Base-by-base conservation (phyloP, 2,797 vertebrate genomes). In the Tangara arthus region DNA sequence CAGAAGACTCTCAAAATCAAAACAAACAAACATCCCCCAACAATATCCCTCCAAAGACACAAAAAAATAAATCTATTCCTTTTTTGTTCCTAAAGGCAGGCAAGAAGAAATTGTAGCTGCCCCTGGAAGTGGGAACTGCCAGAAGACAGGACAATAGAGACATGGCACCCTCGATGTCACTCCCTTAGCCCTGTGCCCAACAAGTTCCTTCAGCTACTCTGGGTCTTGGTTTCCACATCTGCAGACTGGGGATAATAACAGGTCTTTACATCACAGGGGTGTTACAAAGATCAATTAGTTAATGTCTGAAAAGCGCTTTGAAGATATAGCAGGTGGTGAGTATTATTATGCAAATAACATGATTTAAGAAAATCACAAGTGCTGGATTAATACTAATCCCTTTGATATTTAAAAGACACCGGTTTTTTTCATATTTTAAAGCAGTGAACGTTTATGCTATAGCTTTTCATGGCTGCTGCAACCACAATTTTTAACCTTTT, bases 341-440 rank as follows among this genome's bases (percentile, higher is more conserved):
- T 64, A 96, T 88, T 96, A 93, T 96, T 94, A 93, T 96, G 94
- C 93, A 97, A 96, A 93, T 95, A 76, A 94, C 83, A 78, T 9
- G 76, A 93, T 94, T 97, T 95, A 97, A 95, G 94, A 95, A 96
- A 96, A 95, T 97, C 87, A 94, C 89, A 95, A 96, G 83, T 95
- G 83, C 86, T 94, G 89, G 84, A 96, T 97, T 94, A 96, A 96
- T 95, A 94, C 73, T 94, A 95, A 96, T 96, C 95, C 81, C 91
- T 96, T 96, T 97, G 96, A 96, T 96, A 94, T 94, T 96, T 95
- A 91, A 97, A 96, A 95, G 91, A 85, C 90, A 92, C 64, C 52
- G 2, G 2, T 4, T 56, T 95, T 83, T 92, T 96, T 94, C 95
- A 95, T 94, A 96, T 96, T 94, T 96, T 96, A 84, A 96, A 96